A percentile compares a stretch with the other conserved stretches of the same genome.
phyloP scores from a whole-genome alignment of 2,113 vertebrate species.

The Thunnus thynnus region DNA sequence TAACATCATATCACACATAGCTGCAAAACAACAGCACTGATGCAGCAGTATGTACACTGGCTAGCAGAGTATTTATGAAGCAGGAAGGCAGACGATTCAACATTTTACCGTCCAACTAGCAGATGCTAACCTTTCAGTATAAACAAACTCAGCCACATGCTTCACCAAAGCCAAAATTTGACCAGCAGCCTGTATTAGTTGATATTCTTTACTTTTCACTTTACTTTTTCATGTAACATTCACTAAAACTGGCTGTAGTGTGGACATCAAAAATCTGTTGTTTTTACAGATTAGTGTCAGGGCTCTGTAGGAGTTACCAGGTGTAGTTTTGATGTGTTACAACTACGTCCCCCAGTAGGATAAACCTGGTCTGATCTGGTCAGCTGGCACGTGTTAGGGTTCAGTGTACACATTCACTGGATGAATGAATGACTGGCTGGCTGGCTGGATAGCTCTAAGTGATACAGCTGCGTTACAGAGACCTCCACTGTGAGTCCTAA shows the following conservation, averaged over 20 bases:
- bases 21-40: slow-evolving; percentile 23
- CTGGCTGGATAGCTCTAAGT: slow-evolving; percentile 20
- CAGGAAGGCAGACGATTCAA: neutral
- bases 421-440: slow-evolving; percentile 20
- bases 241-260: neutral
- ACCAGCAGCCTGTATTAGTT: neutral
- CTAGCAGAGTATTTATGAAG: neutral
- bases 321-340: neutral
- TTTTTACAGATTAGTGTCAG: neutral
- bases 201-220: neutral
- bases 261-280: neutral
- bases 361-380: slow-evolving; percentile 25
- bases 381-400: slow-evolving; percentile 17
- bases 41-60: slow-evolving; percentile 5
- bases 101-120: neutral
- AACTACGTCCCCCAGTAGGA: neutral
- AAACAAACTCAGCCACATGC: neutral
- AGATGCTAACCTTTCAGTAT: neutral
- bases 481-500: slow-evolving; percentile 11
- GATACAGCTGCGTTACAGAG: slow-evolving; percentile 27
- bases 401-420: slow-evolving; percentile 8
- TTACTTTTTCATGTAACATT: neutral
- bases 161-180: neutral
- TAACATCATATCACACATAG: neutral
- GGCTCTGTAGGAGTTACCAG: neutral